These are phyloP conservation scores for Gymnothorax reevesii DNA, from an alignment of 2,797 vertebrate species.

Conservation along the genomic window DNA sequence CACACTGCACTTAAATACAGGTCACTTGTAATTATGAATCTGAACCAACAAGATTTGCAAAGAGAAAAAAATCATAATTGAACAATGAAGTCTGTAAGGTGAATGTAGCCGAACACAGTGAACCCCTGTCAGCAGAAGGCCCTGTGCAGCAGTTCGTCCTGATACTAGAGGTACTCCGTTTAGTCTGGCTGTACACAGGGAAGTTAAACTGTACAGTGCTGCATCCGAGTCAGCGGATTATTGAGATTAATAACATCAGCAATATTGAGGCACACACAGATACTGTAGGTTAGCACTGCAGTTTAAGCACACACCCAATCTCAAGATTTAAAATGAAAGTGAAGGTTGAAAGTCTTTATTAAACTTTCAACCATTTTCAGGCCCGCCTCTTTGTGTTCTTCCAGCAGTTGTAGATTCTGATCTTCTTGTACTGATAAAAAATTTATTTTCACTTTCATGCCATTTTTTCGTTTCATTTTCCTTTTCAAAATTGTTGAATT, in stretches of 20 bases:
- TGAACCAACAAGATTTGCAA: too few relatives aligned
- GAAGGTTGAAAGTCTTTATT: not conserved
- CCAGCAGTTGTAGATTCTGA: not conserved
- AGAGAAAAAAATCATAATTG: too few relatives aligned
- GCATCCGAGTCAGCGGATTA: not conserved
- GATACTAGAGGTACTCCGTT: not conserved
- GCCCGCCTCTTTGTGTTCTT: not conserved
- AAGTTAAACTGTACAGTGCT: not conserved
- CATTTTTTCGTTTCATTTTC: too few relatives aligned
- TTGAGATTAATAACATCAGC: not conserved
- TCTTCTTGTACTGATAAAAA: not conserved
- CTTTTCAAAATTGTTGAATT: not conserved
- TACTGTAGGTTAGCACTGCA: not conserved
- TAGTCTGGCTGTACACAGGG: conserved; percentile 4
- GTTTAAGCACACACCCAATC: not conserved
- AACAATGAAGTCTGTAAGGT: too few relatives aligned
- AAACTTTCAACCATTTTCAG: not conserved
- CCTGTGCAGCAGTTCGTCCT: not conserved
- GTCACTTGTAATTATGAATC: too few relatives aligned
- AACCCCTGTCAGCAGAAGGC: not conserved
- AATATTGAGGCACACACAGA: conserved; percentile 8
- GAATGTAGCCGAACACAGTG: not conserved
- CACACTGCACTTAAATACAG: too few relatives aligned
- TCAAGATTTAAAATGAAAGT: not conserved
- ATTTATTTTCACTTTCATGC: not conserved